Evolutionary conservation across 1,140 invertebrate species (phyloP), one percentile per base, ranked within the genome.

Genomic region (Phenacoccus solenopsis): DNA sequence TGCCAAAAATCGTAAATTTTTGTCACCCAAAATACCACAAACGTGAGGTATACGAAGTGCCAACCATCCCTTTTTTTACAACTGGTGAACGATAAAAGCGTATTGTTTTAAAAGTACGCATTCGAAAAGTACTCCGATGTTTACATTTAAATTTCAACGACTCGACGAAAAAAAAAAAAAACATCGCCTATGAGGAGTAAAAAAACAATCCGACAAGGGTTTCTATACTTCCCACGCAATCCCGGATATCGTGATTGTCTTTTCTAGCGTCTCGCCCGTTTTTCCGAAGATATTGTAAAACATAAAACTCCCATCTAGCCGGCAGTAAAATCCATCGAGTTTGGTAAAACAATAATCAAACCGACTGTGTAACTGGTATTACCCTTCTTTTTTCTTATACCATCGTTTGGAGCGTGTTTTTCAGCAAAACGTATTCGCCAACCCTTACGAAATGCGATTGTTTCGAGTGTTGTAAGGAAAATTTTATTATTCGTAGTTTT

Each of bases 321-420:
- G 22, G 20, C 25, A 64, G 10, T 64, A 64, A 64, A 64, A 64
- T 64, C 59, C 59, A 64, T 64, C 59, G 10, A 64, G 22, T 64
- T 64, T 64, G 59, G 59, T 64, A 64, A 64, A 64, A 64, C 59
- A 64, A 64, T 64, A 64, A 64, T 64, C 59, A 64, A 64, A 64
- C 59, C 4, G 59, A 64, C 59, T 64, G 59, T 25, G 59, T 64
- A 64, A 64, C 10, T 20, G 21, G 22, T 22, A 4, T 24, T 64
- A 64, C 4, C 59, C 59, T n/a, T 20, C 20, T 59, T 59, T 59
- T 59, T 59, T 22, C 56, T n/a, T n/a, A n/a, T n/a, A n/a, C n/a
- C n/a, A n/a, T n/a, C n/a, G n/a, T n/a, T n/a, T n/a, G n/a, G n/a
- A n/a, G n/a, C n/a, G n/a, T n/a, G n/a, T n/a, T n/a, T n/a, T n/a